phyloP scores from a whole-genome alignment of 2,797 vertebrate genomes.

The Prunella strophiata region DNA sequence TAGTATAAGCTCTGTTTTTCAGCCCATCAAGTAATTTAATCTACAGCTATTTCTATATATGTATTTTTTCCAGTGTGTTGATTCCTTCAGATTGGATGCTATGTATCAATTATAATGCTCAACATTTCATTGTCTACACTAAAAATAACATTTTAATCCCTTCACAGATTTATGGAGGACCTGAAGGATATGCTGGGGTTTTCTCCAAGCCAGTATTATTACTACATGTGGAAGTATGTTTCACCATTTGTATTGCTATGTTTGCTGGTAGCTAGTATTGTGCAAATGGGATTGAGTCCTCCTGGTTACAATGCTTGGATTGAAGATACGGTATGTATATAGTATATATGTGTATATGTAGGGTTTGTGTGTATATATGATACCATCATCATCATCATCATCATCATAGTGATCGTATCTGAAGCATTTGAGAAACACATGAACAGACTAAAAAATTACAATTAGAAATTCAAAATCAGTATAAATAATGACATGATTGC shows the following conservation, averaged over 20 bases:
- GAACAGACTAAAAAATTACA: not conserved
- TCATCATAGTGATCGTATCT: not conserved
- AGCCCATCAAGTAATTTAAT: not conserved
- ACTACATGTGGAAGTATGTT: conserved; percentile 98
- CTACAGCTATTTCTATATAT: not conserved
- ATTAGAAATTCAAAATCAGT: not conserved
- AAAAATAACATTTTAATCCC: not conserved
- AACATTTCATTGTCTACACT: not conserved
- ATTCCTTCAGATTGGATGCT: not conserved
- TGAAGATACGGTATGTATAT: conserved; percentile 86
- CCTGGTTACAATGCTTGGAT: conserved; percentile 95
- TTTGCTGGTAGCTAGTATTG: conserved; percentile 85
- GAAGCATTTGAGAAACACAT: not conserved
- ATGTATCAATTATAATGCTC: not conserved
- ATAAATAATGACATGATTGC: not conserved
- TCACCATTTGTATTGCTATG: conserved; percentile 88
- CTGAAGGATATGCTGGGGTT: conserved; percentile 97
- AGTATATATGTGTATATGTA: not conserved
- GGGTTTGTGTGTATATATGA: not conserved
- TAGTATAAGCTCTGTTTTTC: not conserved
- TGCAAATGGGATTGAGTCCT: conserved; percentile 90
- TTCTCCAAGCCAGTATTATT: conserved; percentile 90
- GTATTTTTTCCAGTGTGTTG: not conserved
- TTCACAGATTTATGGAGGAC: conserved; percentile 91
- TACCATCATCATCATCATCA: not conserved